phyloP scores from a whole-genome alignment of 1,140 invertebrate species.

The Sipha flava region DNA sequence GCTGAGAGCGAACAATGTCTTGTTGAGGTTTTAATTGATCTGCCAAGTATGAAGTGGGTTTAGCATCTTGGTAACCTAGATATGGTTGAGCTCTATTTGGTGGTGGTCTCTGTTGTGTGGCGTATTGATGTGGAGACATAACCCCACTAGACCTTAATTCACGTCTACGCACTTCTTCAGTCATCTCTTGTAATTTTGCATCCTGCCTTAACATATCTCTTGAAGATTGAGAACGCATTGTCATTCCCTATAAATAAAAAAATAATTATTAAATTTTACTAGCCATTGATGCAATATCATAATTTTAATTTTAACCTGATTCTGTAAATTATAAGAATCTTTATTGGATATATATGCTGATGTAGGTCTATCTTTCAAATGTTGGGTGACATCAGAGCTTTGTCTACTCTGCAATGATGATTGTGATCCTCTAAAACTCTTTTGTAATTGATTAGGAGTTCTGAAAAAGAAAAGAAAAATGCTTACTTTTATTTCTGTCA shows the following conservation, averaged over 20 bases:
- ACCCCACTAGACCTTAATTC: constrained; percentile 50
- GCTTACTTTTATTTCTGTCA: background rate
- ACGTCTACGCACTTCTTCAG: constrained; percentile 65
- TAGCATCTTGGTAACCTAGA: constrained; percentile 19
- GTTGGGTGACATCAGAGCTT: constrained; percentile 39
- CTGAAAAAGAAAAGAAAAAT: constrained; percentile 34
- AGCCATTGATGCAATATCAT: background rate
- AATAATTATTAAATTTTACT: background rate
- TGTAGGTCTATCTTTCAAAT: constrained; percentile 47
- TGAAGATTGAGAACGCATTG: constrained; percentile 48
- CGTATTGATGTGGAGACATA: constrained; percentile 36
- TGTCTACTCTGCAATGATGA: constrained; percentile 46
- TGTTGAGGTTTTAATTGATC: constrained; percentile 11
- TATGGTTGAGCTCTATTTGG: background rate
- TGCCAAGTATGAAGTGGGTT: background rate
- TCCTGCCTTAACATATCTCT: constrained; percentile 57
- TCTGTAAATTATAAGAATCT: constrained; percentile 42
- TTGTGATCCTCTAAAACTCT: constrained; percentile 46
- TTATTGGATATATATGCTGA: constrained; percentile 50
- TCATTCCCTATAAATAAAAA: constrained; percentile 40
- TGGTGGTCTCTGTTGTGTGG: constrained; percentile 11
- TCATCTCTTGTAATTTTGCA: constrained; percentile 73
- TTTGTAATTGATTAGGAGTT: constrained; percentile 42
- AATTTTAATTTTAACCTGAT: background rate
- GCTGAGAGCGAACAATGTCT: constrained; percentile 2